Percentiles rank a stretch among this genome's conserved stretches.
Conservation (phyloP, 2,113 vertebrate genomes). For the Camelus dromedarius region DNA sequence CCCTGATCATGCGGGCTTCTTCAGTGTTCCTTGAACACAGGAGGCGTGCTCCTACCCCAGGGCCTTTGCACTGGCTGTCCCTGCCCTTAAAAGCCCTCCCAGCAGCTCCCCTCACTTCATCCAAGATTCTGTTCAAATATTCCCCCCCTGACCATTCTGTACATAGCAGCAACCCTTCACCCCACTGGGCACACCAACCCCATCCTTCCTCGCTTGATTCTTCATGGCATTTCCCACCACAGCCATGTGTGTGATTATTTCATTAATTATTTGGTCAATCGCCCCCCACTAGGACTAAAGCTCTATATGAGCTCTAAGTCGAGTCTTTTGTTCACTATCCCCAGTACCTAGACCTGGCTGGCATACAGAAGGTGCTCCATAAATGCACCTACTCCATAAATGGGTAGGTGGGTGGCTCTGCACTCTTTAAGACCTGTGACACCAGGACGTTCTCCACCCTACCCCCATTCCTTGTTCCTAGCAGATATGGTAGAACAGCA, state of each 20-base stretch:
- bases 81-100: neutral
- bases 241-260: neutral
- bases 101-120: neutral
- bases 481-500: neutral
- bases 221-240: neutral
- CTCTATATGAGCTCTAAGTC: neutral
- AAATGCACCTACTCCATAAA: neutral
- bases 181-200: rapidly evolving
- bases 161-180: neutral
- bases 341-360: neutral
- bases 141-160: neutral
- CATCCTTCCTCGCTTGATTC: neutral
- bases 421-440: neutral
- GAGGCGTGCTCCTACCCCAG: neutral
- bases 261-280: neutral
- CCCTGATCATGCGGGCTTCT: neutral
- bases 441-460: neutral
- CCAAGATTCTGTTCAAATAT: neutral
- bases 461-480: neutral
- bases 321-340: neutral
- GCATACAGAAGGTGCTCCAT: neutral
- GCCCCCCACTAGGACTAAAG: neutral
- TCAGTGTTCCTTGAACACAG: neutral
- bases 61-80: neutral
- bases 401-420: neutral